Conservation (phyloP, 2,113 vertebrate species). For the Perccottus glenii region DNA sequence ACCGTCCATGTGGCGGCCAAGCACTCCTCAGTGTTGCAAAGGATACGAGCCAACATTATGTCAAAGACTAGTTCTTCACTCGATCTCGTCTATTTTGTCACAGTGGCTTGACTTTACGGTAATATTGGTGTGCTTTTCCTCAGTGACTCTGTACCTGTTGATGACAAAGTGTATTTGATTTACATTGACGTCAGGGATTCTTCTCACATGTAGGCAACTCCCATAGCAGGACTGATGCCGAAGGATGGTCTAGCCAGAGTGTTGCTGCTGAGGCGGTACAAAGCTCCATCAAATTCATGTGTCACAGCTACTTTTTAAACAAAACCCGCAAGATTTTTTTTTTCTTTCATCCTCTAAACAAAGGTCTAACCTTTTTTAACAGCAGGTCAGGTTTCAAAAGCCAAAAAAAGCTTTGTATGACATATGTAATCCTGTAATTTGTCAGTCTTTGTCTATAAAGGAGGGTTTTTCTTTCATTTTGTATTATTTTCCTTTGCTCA, state of each 20-base stretch:
- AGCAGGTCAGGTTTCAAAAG: conserved; percentile 62
- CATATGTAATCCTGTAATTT: conserved; percentile 58
- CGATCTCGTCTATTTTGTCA: conserved; percentile 64
- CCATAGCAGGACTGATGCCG: conserved; percentile 53
- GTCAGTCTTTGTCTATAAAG: conserved; percentile 58
- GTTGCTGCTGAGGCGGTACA: conserved; percentile 38
- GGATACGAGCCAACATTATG: conserved; percentile 66
- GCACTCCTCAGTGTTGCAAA: conserved; percentile 64
- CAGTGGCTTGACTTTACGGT: conserved; percentile 74
- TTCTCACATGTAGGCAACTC: conserved; percentile 64
- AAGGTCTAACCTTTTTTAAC: conserved; percentile 46
- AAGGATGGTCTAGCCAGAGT: conserved; percentile 45
- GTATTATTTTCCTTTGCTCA: conserved; percentile 39
- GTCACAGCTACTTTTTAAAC: conserved; percentile 35
- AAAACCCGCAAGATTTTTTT: conserved; percentile 36
- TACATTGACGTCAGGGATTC: conserved; percentile 79
- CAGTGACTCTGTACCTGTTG: conserved; percentile 75
- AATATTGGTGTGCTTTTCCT: conserved; percentile 74
- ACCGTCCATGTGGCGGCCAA: conserved; percentile 45
- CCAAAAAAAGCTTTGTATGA: conserved; percentile 64
- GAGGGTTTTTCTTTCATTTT: conserved; percentile 16
- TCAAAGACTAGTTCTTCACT: conserved; percentile 59
- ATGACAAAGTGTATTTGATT: conserved; percentile 74
- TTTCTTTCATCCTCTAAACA: conserved; percentile 21
- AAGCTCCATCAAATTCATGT: conserved; percentile 22